Evolutionary conservation across 2,888 invertebrate species (phyloP), one percentile per base, ranked within the genome.

Genomic region (Theretra japonica): DNA sequence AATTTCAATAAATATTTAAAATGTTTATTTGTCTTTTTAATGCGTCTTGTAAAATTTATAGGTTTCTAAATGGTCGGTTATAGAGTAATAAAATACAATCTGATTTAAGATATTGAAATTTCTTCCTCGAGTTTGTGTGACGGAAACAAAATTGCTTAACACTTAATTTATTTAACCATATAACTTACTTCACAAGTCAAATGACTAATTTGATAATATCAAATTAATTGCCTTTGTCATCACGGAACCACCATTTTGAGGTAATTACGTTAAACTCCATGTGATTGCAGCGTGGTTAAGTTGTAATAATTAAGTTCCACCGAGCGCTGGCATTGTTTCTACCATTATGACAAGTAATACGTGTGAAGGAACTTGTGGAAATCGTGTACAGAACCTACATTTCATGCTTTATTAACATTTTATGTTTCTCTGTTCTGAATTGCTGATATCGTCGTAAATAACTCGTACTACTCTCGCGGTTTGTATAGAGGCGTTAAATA

Each of bases 301-400:
- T 48, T 65, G 23, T n/a, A 48, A 65, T 58, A 21, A 65, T 33
- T 65, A 30, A 62, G 62, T 21, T 21, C n/a, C 62, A n/a, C 53
- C 4, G 53, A 53, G 53, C 53, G 21, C n/a, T 33, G 48, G 15
- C 17, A 65, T 65, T 65, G 65, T 65, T 23, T 48, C 65, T 65
- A 17, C 4, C 41, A 17, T 65, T 65, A 65, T 65, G 30, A 65
- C 65, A 48, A 48, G 65, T 65, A 65, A 65, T 65, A 65, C 65
- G 65, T 65, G 48, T 65, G 65, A 65, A 65, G 48, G 41, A 65
- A 65, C 65, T 23, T 25, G 65, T 41, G 23, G 65, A 41, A 65
- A 65, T 21, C 48, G 23, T 41, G 41, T 48, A 23, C 23, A 41
- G 15, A 65, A 65, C 23, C 65, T 48, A 65, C 48, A 65, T 11